Percentiles rank a stretch among this genome's conserved stretches.
phyloP scores from a whole-genome alignment of 2,888 invertebrate species.

The Drosophila putrida region DNA sequence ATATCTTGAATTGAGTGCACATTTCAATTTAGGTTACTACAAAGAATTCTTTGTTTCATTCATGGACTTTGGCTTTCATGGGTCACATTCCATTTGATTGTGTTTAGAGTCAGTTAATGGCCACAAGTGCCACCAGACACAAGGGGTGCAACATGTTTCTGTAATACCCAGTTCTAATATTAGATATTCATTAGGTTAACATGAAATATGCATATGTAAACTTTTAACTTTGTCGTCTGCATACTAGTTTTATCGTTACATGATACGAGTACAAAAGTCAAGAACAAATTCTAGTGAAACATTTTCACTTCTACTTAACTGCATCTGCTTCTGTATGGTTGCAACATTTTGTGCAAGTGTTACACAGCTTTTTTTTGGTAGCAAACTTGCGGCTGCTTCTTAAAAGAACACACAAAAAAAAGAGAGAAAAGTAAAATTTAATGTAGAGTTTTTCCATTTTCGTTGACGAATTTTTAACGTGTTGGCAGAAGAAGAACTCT shows the following conservation, averaged over 20 bases:
- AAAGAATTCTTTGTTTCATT: constrained; percentile 1
- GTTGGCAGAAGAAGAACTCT: constrained; percentile 7
- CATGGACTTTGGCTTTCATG: constrained; percentile 3
- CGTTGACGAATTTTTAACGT: constrained; percentile 6
- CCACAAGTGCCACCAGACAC: constrained; percentile 1
- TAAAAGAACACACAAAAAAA: constrained; percentile 42
- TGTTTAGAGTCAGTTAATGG: constrained; percentile 7
- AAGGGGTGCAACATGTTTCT: neutral
- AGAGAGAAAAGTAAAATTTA: neutral
- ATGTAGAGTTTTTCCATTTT: constrained; percentile 4
- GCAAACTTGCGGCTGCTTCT: constrained; percentile 61
- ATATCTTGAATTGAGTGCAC: neutral
- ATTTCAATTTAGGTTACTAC: neutral
- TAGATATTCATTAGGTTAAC: constrained; percentile 12
- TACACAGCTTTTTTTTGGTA: constrained; percentile 5
- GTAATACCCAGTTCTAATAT: neutral
- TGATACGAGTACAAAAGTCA: constrained; percentile 6
- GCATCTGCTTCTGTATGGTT: constrained; percentile 2
- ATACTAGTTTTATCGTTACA: constrained; percentile 8
- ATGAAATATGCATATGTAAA: constrained; percentile 43
- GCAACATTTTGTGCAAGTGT: constrained; percentile 16
- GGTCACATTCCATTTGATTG: neutral
- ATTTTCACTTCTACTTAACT: neutral
- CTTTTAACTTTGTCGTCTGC: neutral
- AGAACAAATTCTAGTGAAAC: constrained; percentile 6